Base-by-base conservation (phyloP, 2,113 vertebrate genomes). In the Phoenicopterus ruber region DNA sequence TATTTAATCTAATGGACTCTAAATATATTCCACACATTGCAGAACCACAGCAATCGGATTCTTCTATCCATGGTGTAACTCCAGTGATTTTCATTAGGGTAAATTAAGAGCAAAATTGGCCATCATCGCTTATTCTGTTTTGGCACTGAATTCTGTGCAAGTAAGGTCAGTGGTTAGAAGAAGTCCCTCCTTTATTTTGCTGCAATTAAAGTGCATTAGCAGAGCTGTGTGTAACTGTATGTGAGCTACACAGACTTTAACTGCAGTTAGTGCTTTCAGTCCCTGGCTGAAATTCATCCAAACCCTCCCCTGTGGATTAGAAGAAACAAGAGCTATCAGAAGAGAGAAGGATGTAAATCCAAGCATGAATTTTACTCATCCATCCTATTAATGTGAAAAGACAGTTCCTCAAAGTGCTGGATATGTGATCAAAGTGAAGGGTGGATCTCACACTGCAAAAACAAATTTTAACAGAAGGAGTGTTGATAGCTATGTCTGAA, bases 401-500 rank as follows among this genome's bases (percentile, higher is more conserved):
- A 97, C 91, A 94, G 10, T 93, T 93, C 84, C 82, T 97, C 70
- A 29, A 93, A 93, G 81, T 94, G 52, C 87, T 97, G 80, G 63
- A 36, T 94, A 67, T 88, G 32, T 95, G 91, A 96, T 97, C 85
- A 91, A 91, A 96, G 82, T 57, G 67, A 89, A 89, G 57, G 83
- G 93, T 91, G 74, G 86, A 89, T 91, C 54, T 74, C 19, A 28
- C 70, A 94, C 79, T 85, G 86, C 55, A 95, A 95, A 86, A 96
- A 73, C 84, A 96, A 94, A 96, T 91, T 66, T 89, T 95, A 83
- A 91, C 90, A 93, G 88, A 94, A 97, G 96, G 58, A 88, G 95
- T 97, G 97, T 96, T 98, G 98, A 98, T 98, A 97, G 96, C 87
- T 97, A 67, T 96, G 93, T 91, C 97, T 95, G 94, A 96, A 94